A percentile compares a stretch with the other conserved stretches of the same genome.
Conservation (phyloP, 2,888 invertebrate species). For the Eristalis arbustorum region DNA sequence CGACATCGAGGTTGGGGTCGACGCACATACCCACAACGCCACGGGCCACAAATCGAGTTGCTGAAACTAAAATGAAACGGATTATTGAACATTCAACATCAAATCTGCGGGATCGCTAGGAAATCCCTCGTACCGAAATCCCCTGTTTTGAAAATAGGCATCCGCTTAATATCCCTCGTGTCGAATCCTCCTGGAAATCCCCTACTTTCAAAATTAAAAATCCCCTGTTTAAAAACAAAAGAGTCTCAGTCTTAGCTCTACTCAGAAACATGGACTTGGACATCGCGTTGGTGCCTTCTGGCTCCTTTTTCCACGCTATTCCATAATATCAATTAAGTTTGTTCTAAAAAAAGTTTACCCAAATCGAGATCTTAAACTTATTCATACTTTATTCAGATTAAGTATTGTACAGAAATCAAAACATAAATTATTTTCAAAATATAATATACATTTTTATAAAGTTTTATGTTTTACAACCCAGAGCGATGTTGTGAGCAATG, state of each 20-base stretch:
- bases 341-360: background rate
- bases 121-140: constrained; percentile 24
- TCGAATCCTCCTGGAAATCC: constrained; percentile 5
- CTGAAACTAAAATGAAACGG: no score
- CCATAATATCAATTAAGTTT: background rate
- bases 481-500: background rate
- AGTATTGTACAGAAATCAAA: background rate
- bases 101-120: no score
- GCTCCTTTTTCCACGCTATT: background rate
- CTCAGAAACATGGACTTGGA: background rate
- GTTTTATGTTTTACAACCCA: background rate
- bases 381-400: background rate
- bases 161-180: background rate
- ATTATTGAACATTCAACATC: no score
- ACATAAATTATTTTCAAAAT: background rate
- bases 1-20: no score
- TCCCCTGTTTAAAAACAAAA: constrained; percentile 2
- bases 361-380: background rate
- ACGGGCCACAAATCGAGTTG: no score
- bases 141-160: no score
- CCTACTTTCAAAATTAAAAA: constrained; percentile 6
- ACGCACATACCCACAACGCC: no score
- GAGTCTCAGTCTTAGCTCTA: background rate
- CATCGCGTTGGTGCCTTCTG: background rate
- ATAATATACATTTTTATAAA: background rate